Percentiles rank a stretch among this genome's conserved stretches.
phyloP scores from a whole-genome alignment of 2,888 invertebrate genomes.

The Troilus luridus region DNA sequence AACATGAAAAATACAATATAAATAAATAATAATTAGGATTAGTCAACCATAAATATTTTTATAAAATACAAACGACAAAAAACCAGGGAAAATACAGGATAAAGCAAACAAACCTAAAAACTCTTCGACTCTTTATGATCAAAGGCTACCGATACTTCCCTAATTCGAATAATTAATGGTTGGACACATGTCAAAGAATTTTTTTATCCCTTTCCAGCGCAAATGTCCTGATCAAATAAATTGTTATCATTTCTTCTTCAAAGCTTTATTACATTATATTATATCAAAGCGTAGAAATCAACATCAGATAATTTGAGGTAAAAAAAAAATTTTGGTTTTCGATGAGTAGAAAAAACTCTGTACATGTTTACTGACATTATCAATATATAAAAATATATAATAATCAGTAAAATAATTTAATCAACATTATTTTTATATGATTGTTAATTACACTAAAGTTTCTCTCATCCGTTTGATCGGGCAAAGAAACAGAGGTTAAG shows the following conservation, averaged over 20 bases:
- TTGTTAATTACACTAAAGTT: no score
- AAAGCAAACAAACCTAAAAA: background rate
- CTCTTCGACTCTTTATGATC: background rate
- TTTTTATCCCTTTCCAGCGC: background rate
- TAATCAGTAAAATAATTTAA: no score
- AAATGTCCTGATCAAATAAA: background rate
- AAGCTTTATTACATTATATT: background rate
- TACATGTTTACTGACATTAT: no score
- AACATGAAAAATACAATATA: background rate
- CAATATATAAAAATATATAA: no score
- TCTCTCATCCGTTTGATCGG: no score
- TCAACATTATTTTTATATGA: no score
- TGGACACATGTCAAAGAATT: background rate
- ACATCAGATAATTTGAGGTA: background rate
- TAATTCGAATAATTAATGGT: slow-evolving; percentile 3
- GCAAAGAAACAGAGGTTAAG: no score
- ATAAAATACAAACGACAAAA: background rate
- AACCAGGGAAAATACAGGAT: background rate
- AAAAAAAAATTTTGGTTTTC: background rate
- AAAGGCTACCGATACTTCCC: background rate
- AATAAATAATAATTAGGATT: background rate
- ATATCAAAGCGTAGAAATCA: background rate
- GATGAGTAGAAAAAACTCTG: background rate
- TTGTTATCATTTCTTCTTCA: background rate
- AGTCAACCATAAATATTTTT: background rate